Evolutionary conservation across 2,113 vertebrate species (phyloP).

Genomic region (Hydropotes inermis): DNA sequence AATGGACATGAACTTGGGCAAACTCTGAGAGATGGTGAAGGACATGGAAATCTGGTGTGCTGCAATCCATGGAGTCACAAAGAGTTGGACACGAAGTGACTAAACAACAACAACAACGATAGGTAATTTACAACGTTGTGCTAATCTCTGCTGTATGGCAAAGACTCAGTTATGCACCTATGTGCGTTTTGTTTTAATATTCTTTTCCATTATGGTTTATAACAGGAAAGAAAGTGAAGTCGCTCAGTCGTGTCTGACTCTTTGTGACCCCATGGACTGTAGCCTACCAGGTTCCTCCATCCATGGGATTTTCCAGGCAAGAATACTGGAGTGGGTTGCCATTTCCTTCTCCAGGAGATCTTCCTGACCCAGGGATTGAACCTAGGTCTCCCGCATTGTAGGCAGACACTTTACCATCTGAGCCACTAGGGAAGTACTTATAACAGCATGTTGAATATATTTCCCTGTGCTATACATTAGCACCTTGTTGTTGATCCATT

Average conservation of each 20-base stretch:
- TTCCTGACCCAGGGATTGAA: neutral
- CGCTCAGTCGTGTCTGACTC: neutral
- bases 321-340: neutral
- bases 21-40: neutral
- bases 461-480: neutral
- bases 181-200: neutral
- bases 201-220: neutral
- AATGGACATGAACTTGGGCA: neutral
- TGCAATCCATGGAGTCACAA: neutral
- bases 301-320: neutral
- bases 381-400: fast-evolving
- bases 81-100: fast-evolving
- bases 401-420: neutral
- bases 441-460: neutral
- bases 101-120: neutral
- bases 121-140: neutral
- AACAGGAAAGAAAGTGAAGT: neutral
- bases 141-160: neutral
- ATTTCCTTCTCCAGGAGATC: neutral
- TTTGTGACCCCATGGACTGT: neutral
- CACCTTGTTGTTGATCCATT: neutral
- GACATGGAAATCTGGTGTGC: neutral
- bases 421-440: neutral
- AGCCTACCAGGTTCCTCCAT: neutral
- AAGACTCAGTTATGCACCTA: neutral